Base-by-base conservation (phyloP, 1,140 invertebrate genomes). In the Ruditapes philippinarum region DNA sequence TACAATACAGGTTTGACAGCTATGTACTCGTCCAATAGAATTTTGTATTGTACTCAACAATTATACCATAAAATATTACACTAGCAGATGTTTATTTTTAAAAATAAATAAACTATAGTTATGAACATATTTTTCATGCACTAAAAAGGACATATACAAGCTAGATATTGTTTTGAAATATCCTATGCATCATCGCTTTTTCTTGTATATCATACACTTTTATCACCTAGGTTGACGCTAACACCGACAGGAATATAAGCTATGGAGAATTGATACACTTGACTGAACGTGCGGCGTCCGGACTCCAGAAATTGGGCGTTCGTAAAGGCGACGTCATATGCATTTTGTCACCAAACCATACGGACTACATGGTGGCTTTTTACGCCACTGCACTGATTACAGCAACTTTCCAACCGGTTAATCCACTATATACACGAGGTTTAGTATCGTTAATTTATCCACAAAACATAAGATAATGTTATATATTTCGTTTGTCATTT, bases 391-490 rank as follows among this genome's bases (percentile, higher is more conserved):
- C 82, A 22, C 68, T 84, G 17, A 4, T 84, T 7, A 22, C 25
- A 33, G 82, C 62, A 54, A 84, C 65, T 0, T 73, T 84, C 19
- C 82, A 84, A 31, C 62, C 82, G 4, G 45, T 73, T 5, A 84
- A 84, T 28, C 82, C 82, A 33, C 31, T 51, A 25, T 73, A 84
- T 73, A 84, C 82, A 14, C 68, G 40, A 84, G 82, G 82, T 84
- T 28, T 38, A n/a, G n/a, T n/a, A n/a, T n/a, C n/a, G n/a, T n/a
- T n/a, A n/a, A n/a, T 11, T 17, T 60, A 31, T 49, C 49, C 3
- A 31, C 7, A 49, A 12, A 11, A 5, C 25, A 51, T 31, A 42
- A 19, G 11, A 19, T 28, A 51, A 11, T 22, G 22, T 31, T 9
- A 5, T 28, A 78, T 78, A 11, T 3, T 3, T 78, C 5, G 7